These are phyloP conservation scores for Euura saliciscinereae DNA, from an alignment of 1,140 invertebrate species.

Conservation along the genomic window DNA sequence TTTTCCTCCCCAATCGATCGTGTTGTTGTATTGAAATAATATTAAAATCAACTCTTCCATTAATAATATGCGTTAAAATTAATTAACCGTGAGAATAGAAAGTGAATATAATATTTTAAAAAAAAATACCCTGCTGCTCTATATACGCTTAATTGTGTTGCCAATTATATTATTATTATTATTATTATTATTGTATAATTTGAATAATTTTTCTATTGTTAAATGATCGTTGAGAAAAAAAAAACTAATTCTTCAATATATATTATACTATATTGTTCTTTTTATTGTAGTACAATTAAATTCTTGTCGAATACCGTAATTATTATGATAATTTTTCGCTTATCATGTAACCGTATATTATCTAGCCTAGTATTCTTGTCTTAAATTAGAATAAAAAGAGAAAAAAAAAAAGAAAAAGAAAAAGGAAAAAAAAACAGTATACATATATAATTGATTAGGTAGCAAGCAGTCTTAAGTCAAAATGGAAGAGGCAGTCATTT, in stretches of 20 bases:
- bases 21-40: background rate
- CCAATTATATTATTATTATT: conserved; percentile 42
- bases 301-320: too few species aligned
- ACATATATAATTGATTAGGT: background rate
- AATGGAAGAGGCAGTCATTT: conserved; percentile 1
- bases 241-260: too few species aligned
- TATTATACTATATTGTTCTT: too few species aligned
- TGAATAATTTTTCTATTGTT: background rate
- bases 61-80: too few species aligned
- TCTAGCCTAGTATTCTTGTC: too few species aligned
- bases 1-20: background rate
- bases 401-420: too few species aligned
- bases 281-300: too few species aligned
- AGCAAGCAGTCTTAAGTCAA: background rate
- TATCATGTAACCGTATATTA: too few species aligned
- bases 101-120: too few species aligned
- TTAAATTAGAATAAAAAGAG: too few species aligned
- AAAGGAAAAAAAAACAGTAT: too few species aligned
- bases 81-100: conserved; percentile 15
- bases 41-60: conserved; percentile 36
- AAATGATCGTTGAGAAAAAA: background rate
- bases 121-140: conserved; percentile 39
- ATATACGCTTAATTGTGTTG: conserved; percentile 57
- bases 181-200: background rate
- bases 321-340: too few species aligned